Base-by-base conservation (phyloP, 2,797 vertebrate species). In the Pseudocheirus occidentalis region DNA sequence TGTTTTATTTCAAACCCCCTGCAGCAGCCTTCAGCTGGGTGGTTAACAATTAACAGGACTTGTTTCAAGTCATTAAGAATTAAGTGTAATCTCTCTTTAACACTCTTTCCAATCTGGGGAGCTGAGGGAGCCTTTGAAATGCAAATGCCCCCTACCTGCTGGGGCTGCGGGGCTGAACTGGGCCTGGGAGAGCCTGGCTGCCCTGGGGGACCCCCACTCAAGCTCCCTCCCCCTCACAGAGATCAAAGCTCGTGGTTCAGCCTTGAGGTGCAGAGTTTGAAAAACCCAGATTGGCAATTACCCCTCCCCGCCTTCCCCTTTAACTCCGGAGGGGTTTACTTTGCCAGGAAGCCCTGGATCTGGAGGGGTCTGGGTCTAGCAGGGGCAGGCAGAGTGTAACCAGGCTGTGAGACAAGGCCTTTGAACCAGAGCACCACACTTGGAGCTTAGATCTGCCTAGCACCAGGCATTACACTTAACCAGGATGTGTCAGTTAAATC, bases 121-220 rank as follows among this genome's bases (percentile, higher is more conserved):
- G 66, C n/a, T 0, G n/a, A 2, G 66, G 53, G 40, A 59, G 91
- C 92, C 96, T 97, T 98, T 98, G 97, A 98, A 98, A 97, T 98
- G 97, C 92, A 97, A 97, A 97, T 97, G 31, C 24, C 29, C 92
- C 87, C 92, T 56, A 92, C 92, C 93, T 81, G 81, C 91, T 92
- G 62, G n/a, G 14, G 0, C 34, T 29, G 24, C 50, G 29, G 89
- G 91, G 92, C 29, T 59, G 96, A 96, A 94, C 66, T 59, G 93
- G 97, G 93, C 93, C 94, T 90, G 31, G 1, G 0, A 31, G 92
- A 93, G 27, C 93, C 94, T 93, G 54, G 57, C 89, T 95, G 95
- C 95, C 96, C 96, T 90, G 34, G 34, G 58, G 66, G 62, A 55
- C 5, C 24, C 24, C 58, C 18, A 55, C 73, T 34, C 21, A 62